These are phyloP conservation scores for Capreolus pygargus DNA, from an alignment of 2,113 vertebrate genomes.

Conservation along the genomic window DNA sequence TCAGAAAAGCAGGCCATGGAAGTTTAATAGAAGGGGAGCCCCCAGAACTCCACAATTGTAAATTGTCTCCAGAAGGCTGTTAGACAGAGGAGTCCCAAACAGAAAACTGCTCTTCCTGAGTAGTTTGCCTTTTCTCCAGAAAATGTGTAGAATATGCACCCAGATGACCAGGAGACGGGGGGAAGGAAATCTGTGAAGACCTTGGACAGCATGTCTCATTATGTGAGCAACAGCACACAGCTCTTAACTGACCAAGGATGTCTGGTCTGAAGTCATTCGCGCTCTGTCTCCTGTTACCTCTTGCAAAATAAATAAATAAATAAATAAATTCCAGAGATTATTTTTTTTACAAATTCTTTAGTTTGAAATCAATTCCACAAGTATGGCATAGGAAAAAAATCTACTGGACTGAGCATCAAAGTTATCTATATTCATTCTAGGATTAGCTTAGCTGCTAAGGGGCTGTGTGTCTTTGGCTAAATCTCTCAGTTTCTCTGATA, in stretches of 20 bases:
- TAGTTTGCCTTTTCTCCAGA: not conserved
- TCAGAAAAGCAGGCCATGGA: not conserved
- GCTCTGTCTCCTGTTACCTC: not conserved
- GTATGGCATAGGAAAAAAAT: not conserved
- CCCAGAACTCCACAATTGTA: not conserved
- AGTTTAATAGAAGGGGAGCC: not conserved
- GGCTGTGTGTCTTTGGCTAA: not conserved
- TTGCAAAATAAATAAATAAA: not conserved
- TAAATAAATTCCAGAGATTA: not conserved
- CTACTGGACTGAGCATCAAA: not conserved
- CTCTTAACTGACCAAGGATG: not conserved
- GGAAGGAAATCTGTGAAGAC: not conserved
- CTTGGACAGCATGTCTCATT: not conserved
- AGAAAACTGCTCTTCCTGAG: not conserved
- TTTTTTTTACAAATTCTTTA: not conserved
- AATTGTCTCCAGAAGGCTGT: not conserved
- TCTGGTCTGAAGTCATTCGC: not conserved
- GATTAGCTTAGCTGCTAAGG: not conserved
- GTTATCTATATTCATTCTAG: no score
- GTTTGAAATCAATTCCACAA: not conserved
- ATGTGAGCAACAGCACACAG: not conserved
- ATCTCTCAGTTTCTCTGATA: not conserved
- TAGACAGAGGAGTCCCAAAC: not conserved
- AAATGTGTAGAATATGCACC: not conserved
- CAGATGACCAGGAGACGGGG: not conserved